Evolutionary conservation across 2,888 invertebrate species (phyloP), one percentile per base, ranked within the genome.

Genomic region (Oscheius onirici): DNA sequence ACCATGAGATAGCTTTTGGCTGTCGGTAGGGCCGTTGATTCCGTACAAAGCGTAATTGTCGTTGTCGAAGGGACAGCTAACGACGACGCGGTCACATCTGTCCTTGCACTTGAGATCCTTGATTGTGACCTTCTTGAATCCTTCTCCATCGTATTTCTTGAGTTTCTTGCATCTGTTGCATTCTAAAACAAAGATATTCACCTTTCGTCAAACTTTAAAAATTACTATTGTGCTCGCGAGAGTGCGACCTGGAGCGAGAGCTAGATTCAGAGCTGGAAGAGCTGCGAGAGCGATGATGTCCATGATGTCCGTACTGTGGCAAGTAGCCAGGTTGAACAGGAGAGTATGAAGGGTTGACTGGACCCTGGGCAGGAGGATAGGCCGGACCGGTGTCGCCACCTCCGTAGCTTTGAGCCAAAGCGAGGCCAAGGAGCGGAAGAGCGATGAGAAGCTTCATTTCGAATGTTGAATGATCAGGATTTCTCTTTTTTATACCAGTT

Each of bases 31-130:
- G 10, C 26, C 28, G 15, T 61, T 26, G 17, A 15, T 24, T 2
- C 22, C 61, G 24, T 15, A 13, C 24, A 61, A 15, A 26, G 44
- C 22, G 26, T 46, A 61, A 11, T 22, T 61, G 6, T 8, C 22
- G 6, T 46, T 46, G 63, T 46, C 49, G 28, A 63, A 49, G n/a
- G 63, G 63, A 28, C 63, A 63, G 46, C 26, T 13, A 20, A 63
- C 17, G 13, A 63, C 17, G 24, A 49, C 63, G 8, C 17, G 41
- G 1, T 5, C 15, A 24, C 60, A 60, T 3, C 41, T 24, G 6
- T 60, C 41, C 22, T 43, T 3, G 60, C 43, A 43, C 5, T 13
- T 20, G 26, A 20, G 15, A 22, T 60, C 43, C 6, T 13, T 43
- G 43, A 60, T 0, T 3, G 20, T 60, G 13, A 17, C 2, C 5